These are phyloP conservation scores for Octodonta nipae DNA, from an alignment of 2,888 invertebrate species.

Conservation along the genomic window DNA sequence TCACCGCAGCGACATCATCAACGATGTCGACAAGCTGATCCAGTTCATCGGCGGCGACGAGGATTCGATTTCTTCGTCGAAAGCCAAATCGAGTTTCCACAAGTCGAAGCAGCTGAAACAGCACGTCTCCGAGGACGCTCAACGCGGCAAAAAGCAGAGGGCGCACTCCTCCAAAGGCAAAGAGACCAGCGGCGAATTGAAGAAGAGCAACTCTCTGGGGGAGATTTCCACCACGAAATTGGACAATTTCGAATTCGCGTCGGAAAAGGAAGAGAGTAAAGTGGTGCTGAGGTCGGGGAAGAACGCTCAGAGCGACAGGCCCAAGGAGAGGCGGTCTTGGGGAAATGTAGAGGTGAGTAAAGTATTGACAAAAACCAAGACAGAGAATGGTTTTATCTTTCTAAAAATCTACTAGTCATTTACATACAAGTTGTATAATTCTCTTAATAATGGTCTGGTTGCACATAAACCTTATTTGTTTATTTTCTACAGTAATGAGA, in stretches of 20 bases:
- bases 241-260: constrained; percentile 18
- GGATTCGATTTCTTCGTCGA: constrained; percentile 37
- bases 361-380: too few relatives aligned
- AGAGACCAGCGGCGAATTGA: constrained; percentile 28
- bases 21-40: constrained; percentile 62
- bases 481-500: too few relatives aligned
- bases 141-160: constrained; percentile 25
- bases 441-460: too few relatives aligned
- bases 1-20: constrained; percentile 54
- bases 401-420: too few relatives aligned
- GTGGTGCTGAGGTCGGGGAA: constrained; percentile 23
- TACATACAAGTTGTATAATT: too few relatives aligned
- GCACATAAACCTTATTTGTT: too few relatives aligned
- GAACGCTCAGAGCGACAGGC: constrained; percentile 24
- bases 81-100: constrained; percentile 17
- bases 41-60: constrained; percentile 65
- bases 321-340: constrained; percentile 29
- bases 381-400: too few relatives aligned
- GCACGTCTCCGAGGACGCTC: constrained; percentile 19
- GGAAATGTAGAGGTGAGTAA: constrained; percentile 26
- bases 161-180: constrained; percentile 23
- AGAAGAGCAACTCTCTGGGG: constrained; percentile 47
- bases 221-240: constrained; percentile 56
- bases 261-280: constrained; percentile 27
- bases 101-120: constrained; percentile 27